Base-by-base conservation (phyloP, 2,797 vertebrate species). In the Neosalanx taihuensis region DNA sequence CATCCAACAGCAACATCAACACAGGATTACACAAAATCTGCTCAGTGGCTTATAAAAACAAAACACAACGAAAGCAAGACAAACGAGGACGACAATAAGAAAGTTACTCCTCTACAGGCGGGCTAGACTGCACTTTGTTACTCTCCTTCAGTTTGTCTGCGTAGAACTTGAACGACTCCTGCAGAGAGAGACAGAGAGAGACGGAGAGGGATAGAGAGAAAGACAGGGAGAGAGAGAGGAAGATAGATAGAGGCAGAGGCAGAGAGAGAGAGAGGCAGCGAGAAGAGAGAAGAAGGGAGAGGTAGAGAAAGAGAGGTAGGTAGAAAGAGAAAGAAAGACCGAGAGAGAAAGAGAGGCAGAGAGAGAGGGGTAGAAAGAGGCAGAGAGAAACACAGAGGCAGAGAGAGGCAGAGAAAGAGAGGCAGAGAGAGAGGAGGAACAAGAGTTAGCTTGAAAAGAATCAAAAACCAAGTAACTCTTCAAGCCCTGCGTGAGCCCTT, bases 111-210 rank as follows among this genome's bases (percentile, higher is more conserved):
- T 88, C 78, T 1, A 75, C 77, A 71, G 83, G 6, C 29, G 3
- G 1, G 65, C 26, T 83, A 7, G 0, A 41, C 59, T 73, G 13
- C 20, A 13, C 9, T 62, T 76, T 80, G 1, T 41, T 30, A 61
- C 49, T 83, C 37, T 88, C 78, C 78, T 26, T 95, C 83, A 94
- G 80, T 84, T 95, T 91, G 3, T 94, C 85, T 75, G 84, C 77
- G 29, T 97, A 97, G 88, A 95, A 97, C 73, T 68, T 89, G 71
- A 96, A 94, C 4, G 89, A 81, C 83, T 97, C 93, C 97, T 99
- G 87, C 10, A 67, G 18, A 37, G 23, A 63, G n/a, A 67, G 49
- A 18, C n/a, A n/a, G 23, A 62, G 15, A 33, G 64, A 26, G 10
- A 23, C 1, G 37, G 33, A 37, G 31, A 5, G 37, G 17, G 5